A percentile compares a stretch with the other conserved stretches of the same genome.
Evolutionary conservation across 2,888 invertebrate genomes (phyloP).

Genomic region (Cotesia congregata): DNA sequence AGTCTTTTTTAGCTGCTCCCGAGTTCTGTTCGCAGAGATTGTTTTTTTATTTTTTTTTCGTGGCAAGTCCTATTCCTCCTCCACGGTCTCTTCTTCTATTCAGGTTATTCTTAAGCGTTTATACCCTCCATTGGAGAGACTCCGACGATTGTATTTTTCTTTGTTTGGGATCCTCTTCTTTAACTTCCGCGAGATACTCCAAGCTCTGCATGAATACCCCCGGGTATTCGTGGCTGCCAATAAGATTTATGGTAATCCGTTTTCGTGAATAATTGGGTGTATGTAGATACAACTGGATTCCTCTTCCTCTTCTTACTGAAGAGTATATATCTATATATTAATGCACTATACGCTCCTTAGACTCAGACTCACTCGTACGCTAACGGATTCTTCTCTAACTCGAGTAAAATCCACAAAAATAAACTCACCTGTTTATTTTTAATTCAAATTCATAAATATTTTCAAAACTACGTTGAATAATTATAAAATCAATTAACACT

Average conservation of each 20-base stretch:
- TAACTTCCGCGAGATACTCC: constrained; percentile 30
- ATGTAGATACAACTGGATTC: constrained; percentile 41
- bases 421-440: neutral
- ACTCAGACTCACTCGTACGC: neutral
- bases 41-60: neutral
- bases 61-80: constrained; percentile 2
- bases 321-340: neutral
- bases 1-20: neutral
- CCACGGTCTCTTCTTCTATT: constrained; percentile 14
- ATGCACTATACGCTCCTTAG: neutral
- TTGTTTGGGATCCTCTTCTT: constrained; percentile 21
- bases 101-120: neutral
- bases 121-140: constrained; percentile 1
- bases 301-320: neutral
- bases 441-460: neutral
- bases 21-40: constrained; percentile 7
- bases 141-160: constrained; percentile 3
- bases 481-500: neutral
- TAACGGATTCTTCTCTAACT: constrained; percentile 30
- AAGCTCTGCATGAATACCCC: constrained; percentile 35
- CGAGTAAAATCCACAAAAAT: neutral
- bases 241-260: constrained; percentile 54
- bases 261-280: constrained; percentile 52
- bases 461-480: neutral
- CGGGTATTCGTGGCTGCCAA: constrained; percentile 47